Conservation (phyloP, 2,888 invertebrate species). For the Sussaba pulchella region DNA sequence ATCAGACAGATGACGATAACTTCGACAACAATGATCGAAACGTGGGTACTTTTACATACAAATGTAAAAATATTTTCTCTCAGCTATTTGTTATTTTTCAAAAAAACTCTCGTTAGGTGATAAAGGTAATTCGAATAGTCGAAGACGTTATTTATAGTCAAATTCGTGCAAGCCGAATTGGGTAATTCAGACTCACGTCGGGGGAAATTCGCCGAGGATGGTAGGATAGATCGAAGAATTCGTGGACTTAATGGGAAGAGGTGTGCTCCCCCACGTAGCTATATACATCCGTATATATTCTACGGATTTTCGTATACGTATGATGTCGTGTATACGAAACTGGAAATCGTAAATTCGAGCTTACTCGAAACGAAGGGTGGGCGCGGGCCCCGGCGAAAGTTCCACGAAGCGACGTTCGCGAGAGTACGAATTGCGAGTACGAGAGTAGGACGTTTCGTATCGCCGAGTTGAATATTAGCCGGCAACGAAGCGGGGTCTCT, state of each 20-base stretch:
- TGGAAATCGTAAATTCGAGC: constrained; percentile 65
- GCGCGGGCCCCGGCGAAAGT: constrained; percentile 23
- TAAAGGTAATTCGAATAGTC: no score
- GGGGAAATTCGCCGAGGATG: background rate
- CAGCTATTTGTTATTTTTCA: no score
- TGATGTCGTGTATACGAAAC: constrained; percentile 56
- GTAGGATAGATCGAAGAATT: constrained; percentile 62
- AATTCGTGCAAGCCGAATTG: no score
- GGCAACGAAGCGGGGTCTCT: constrained; percentile 43
- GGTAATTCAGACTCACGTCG: no score
- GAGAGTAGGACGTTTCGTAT: background rate
- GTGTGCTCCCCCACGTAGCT: no score
- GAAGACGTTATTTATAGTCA: no score
- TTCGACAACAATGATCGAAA: constrained; percentile 59
- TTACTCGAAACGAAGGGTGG: constrained; percentile 48
- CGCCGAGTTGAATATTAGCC: constrained; percentile 51
- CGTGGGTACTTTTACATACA: no score
- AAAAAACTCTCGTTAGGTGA: no score
- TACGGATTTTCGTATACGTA: constrained; percentile 28
- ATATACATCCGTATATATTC: constrained; percentile 48
- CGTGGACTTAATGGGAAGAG: constrained; percentile 59
- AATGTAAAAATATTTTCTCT: no score
- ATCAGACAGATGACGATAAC: constrained; percentile 58
- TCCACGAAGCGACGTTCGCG: constrained; percentile 22
- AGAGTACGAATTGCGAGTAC: constrained; percentile 17